Base-by-base conservation (phyloP, 2,113 vertebrate species). In the Eptatretus burgeri region DNA sequence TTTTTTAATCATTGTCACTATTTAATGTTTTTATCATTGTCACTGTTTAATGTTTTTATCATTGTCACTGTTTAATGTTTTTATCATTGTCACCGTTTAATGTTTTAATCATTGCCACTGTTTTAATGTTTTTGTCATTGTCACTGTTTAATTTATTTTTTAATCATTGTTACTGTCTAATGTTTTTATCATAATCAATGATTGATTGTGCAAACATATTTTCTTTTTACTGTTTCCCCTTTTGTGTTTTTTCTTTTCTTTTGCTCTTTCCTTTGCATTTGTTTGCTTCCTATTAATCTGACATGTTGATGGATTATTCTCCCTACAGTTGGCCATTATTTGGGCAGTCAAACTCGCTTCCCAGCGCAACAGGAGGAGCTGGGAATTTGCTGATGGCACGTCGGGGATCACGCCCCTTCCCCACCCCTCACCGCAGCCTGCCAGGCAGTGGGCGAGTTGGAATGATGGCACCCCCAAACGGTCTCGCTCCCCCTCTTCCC, bases 271-370 rank as follows among this genome's bases (percentile, higher is more conserved):
- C 19, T 49, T 65, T 49, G 60, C 16, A 13, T 5, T 51, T 41
- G 49, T 50, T 27, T 27, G 13, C 60, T 51, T 13, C 51, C 13
- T 41, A 5, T 41, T 41, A 41, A 3, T 41, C 27, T 41, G 27
- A 41, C 27, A 41, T 41, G 27, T 7, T 41, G 27, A 41, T 41
- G 27, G 27, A 41, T 41, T 41, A 7, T 7, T 7, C 27, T 41
- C 27, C 27, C 27, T 41, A 51, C 19, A 88, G 83, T 70, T 83
- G 87, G 14, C 79, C 80, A 52, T 11, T 60, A 20, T 93, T 93
- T 63, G 83, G 87, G 65, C 91, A 95, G 73, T 98, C 91, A 5
- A 98, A 84, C 78, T 95, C 91, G 49, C 77, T 95, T 41, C 89
- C 89, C 2, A 84, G 82, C 27, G 72, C 82, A 8, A 75, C 82